Evolutionary conservation across 2,888 invertebrate species (phyloP).

Genomic region (Tubiluchus corallicola): DNA sequence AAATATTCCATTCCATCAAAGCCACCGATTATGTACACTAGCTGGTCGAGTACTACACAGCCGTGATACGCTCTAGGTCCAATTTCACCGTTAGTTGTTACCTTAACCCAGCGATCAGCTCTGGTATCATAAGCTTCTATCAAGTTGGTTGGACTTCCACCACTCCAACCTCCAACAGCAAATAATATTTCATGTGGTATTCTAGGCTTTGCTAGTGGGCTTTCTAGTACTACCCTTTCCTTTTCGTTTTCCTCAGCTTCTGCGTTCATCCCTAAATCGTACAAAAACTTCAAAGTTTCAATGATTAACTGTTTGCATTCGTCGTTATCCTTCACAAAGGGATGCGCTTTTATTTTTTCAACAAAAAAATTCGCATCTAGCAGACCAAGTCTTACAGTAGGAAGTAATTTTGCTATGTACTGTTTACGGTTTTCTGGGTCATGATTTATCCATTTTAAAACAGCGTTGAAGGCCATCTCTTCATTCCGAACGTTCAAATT

Average conservation of each 20-base stretch:
- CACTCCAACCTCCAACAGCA: conserved; percentile 59
- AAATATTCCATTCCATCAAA: conserved; percentile 78
- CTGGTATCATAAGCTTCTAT: conserved; percentile 75
- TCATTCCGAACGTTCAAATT: conserved; percentile 71
- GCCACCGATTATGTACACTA: conserved; percentile 76
- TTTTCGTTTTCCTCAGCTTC: conserved; percentile 33
- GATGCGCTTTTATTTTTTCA: conserved; percentile 51
- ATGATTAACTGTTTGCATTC: conserved; percentile 70
- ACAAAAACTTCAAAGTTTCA: conserved; percentile 72
- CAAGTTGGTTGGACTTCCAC: conserved; percentile 47
- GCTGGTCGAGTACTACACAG: conserved; percentile 62
- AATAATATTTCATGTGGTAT: conserved; percentile 75
- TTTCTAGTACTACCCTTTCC: conserved; percentile 38
- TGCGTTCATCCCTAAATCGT: conserved; percentile 72
- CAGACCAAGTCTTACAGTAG: conserved; percentile 44
- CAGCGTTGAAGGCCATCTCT: conserved; percentile 66
- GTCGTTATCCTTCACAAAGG: conserved; percentile 60
- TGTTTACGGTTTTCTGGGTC: conserved; percentile 49
- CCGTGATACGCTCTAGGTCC: conserved; percentile 83
- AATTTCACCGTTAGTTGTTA: conserved; percentile 45
- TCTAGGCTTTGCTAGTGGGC: conserved; percentile 51
- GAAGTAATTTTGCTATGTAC: conserved; percentile 46
- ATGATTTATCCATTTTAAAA: conserved; percentile 66
- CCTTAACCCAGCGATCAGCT: conserved; percentile 71
- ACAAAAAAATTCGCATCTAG: conserved; percentile 74